Evolutionary conservation across 2,888 invertebrate genomes (phyloP), one percentile per base, ranked within the genome.

Genomic region (Metopia argyrocephala): DNA sequence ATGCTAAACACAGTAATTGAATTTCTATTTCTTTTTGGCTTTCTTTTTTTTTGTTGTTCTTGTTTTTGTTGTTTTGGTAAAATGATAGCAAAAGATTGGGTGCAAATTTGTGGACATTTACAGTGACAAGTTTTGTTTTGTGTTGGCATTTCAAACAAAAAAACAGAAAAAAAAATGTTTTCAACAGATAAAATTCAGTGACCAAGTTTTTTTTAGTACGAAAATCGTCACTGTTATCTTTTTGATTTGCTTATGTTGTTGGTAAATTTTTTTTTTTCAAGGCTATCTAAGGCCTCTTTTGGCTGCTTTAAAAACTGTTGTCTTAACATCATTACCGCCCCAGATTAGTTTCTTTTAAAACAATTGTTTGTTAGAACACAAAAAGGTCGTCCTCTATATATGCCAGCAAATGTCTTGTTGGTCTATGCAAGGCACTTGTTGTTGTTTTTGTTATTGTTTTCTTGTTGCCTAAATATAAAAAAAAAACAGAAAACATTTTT

Each of bases 41-140:
- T n/a, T n/a, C n/a, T n/a, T n/a, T n/a, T n/a, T n/a, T n/a, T n/a
- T n/a, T n/a, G n/a, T n/a, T n/a, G n/a, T n/a, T n/a, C n/a, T n/a
- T n/a, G n/a, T n/a, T n/a, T n/a, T n/a, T n/a, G n/a, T n/a, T n/a
- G n/a, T n/a, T n/a, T n/a, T n/a, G n/a, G n/a, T n/a, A n/a, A n/a
- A n/a, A n/a, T n/a, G n/a, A n/a, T n/a, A n/a, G n/a, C n/a, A 20
- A 50, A 52, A 65, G 31, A 59, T n/a, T 31, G 57, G 18, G 66
- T 79, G 79, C 59, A 75, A 76, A 79, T 70, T 79, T 76, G 79
- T 50, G 61, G 75, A 79, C 79, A 79, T 79, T 76, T 66, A 7
- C 50, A 61, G 59, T 79, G 79, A 79, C 64, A 79, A 66, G 65
- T 75, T 70, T 79, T 76, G 61, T 61, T 25, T 66, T 21, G 12